These are phyloP conservation scores for Spheniscus mendiculus DNA, from an alignment of 2,113 vertebrate species.

Conservation along the genomic window DNA sequence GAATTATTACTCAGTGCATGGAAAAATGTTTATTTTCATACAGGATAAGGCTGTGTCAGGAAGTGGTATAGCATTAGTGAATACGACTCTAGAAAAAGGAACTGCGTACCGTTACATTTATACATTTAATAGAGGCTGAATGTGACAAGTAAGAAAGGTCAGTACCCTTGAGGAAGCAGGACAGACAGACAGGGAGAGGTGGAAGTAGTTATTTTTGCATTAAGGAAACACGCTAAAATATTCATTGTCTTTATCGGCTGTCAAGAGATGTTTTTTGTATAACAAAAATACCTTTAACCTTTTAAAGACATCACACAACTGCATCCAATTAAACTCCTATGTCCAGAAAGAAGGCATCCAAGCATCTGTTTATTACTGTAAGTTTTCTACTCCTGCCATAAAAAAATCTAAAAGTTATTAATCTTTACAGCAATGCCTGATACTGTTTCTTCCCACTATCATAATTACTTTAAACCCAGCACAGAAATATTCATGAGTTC, in stretches of 20 bases:
- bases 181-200: slow-evolving; percentile 46
- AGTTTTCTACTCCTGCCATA: not conserved
- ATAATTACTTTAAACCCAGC: not conserved
- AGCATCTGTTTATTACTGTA: not conserved
- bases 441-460: not conserved
- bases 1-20: not conserved
- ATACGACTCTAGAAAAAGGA: slow-evolving; percentile 15
- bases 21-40: slow-evolving; percentile 42
- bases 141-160: slow-evolving; percentile 48
- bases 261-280: not conserved
- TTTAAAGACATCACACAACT: not conserved
- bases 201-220: slow-evolving; percentile 32
- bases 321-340: not conserved
- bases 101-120: not conserved
- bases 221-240: not conserved
- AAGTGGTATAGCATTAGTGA: not conserved
- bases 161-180: slow-evolving; percentile 44
- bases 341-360: not conserved
- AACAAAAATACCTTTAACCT: slow-evolving; percentile 11
- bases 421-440: not conserved
- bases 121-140: slow-evolving; percentile 54
- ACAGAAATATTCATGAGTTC: not conserved
- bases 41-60: not conserved
- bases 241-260: slow-evolving; percentile 3
- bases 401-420: not conserved